phyloP scores from a whole-genome alignment of 1,140 invertebrate species.

The Phocides pigmalion region DNA sequence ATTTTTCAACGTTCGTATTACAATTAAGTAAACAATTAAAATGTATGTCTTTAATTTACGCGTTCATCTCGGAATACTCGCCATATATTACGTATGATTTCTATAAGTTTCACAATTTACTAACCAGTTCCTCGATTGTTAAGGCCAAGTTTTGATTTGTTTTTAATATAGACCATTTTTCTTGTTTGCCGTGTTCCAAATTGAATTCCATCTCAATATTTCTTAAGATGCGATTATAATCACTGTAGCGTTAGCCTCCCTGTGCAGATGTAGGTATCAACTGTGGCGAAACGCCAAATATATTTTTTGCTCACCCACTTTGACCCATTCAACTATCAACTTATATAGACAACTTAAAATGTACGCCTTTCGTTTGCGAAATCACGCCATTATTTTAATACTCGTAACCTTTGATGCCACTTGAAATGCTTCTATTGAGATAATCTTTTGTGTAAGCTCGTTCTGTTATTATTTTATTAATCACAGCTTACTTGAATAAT shows the following conservation, averaged over 20 bases:
- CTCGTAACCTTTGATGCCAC: constrained; percentile 14
- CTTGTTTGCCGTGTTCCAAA: background rate
- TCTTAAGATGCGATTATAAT: constrained; percentile 13
- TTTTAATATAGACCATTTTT: background rate
- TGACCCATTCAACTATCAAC: constrained; percentile 11
- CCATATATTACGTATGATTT: too few relatives aligned
- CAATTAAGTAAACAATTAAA: too few relatives aligned
- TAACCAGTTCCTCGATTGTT: too few relatives aligned
- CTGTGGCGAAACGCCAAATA: constrained; percentile 3
- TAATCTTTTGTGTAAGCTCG: constrained; percentile 11
- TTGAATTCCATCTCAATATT: constrained; percentile 5
- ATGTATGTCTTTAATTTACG: too few relatives aligned
- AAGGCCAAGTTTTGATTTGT: background rate
- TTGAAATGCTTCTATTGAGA: constrained; percentile 2
- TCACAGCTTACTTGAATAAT: background rate
- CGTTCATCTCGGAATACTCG: too few relatives aligned
- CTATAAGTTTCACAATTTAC: too few relatives aligned
- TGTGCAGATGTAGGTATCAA: constrained; percentile 2
- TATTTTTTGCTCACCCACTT: constrained; percentile 5
- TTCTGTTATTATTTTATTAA: background rate
- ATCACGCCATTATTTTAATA: constrained; percentile 7
- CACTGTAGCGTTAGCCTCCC: background rate
- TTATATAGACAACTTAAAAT: constrained; percentile 13
- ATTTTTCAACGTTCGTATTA: too few relatives aligned
- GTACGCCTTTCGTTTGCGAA: constrained; percentile 4